phyloP scores from a whole-genome alignment of 2,888 invertebrate species.

The Cyrtodaria siliqua region DNA sequence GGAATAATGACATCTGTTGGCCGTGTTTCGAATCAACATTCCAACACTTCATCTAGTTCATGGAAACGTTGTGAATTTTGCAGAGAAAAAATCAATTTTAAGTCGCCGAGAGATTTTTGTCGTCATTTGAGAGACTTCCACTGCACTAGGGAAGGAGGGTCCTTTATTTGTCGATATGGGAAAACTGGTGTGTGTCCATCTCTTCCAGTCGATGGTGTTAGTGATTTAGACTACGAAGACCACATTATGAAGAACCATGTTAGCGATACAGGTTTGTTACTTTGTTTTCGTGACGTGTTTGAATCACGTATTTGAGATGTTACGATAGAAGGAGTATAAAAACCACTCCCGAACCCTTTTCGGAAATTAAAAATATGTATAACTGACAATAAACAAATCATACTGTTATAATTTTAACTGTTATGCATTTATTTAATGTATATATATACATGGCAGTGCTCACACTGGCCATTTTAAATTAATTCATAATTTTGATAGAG shows the following conservation, averaged over 20 bases:
- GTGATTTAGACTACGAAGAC: conserved; percentile 94
- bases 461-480: no score
- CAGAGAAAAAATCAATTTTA: conserved; percentile 72
- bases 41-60: conserved; percentile 19
- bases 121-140: conserved; percentile 93
- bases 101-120: conserved; percentile 86
- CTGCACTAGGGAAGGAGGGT: conserved; percentile 94
- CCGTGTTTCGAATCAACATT: no score
- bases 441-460: no score
- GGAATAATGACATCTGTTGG: background rate
- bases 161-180: conserved; percentile 95
- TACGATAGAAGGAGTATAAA: no score
- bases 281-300: no score
- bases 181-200: conserved; percentile 94
- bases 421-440: no score
- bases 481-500: no score
- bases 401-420: no score
- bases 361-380: no score
- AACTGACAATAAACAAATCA: no score
- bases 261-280: conserved; percentile 5
- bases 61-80: conserved; percentile 81
- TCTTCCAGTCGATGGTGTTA: conserved; percentile 95
- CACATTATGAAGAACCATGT: conserved; percentile 91
- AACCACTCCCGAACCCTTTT: no score
- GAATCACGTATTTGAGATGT: no score